Evolutionary conservation across 2,888 invertebrate genomes (phyloP), one percentile per base, ranked within the genome.

Genomic region (Orchesellides sinensis): DNA sequence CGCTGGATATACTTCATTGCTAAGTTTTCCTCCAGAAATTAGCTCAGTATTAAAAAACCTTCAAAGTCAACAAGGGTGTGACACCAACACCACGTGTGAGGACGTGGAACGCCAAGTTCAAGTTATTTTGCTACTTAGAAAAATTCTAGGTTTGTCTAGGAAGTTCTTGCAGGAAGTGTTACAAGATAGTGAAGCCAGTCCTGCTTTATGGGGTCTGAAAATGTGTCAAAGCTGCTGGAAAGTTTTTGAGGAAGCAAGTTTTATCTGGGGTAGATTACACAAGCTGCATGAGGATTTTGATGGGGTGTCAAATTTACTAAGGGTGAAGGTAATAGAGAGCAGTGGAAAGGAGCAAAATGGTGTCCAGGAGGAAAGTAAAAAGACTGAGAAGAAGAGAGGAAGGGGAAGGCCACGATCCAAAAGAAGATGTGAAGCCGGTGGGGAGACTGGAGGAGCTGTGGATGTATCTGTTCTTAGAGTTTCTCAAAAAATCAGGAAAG

Each of bases 231-330:
- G 56, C 3, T 77, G 77, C 17, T 17, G 17, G 4, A 66, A 68
- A 32, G 49, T 35, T 19, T 56, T 68, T 19, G 68, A 68, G 19
- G 77, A 77, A 14, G 59, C 77, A 10, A 27, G 45, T 10, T 77
- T 77, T 77, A 68, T 77, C 6, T 77, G 66, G 54, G 25, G 12
- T 4, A 56, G 77, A 32, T 4, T 77, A 23, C 25, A 19, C 17
- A 77, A 45, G 47, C n/a, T 77, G 17, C 56, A 68, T 29, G 12
- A 8, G 6, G 77, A 77, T 14, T 77, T 77, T 59, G 68, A 68
- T 8, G 47, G 23, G 1, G 8, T 77, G 32, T 66, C 68, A 0
- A 21, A 35, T 5, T 8, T 19, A 5, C 47, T 68, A 2, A 25
- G 59, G 10, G 6, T 0, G 8, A 77, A 59, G 23, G n/a, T 77